These are phyloP conservation scores for Tetragnatha montana DNA, from an alignment of 2,888 invertebrate species.

Conservation along the genomic window DNA sequence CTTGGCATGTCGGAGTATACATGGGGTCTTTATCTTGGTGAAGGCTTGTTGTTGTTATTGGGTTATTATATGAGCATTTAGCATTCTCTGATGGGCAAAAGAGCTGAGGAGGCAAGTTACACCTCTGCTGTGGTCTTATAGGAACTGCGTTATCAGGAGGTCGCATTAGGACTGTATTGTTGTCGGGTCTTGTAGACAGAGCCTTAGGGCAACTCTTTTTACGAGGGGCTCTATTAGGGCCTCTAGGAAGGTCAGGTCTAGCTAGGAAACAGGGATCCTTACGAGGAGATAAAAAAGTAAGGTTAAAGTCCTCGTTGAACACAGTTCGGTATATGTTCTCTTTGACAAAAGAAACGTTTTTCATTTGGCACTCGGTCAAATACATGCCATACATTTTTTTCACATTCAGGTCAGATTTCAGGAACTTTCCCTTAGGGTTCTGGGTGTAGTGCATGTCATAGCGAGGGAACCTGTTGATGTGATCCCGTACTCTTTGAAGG, in stretches of 20 bases:
- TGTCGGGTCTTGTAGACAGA: conserved; percentile 43
- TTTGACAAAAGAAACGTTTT: conserved; percentile 56
- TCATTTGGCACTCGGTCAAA: conserved; percentile 55
- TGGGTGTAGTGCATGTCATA: conserved; percentile 49
- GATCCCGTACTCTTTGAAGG: conserved; percentile 46
- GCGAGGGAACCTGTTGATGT: conserved; percentile 61
- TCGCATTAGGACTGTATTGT: conserved; percentile 23
- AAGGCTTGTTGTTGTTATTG: conserved; percentile 25
- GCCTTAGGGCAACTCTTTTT: conserved; percentile 43
- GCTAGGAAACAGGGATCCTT: conserved; percentile 46
- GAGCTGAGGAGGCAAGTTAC: conserved; percentile 48
- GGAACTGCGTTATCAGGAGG: conserved; percentile 48
- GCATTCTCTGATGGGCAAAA: conserved; percentile 62
- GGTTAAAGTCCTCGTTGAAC: conserved; percentile 62
- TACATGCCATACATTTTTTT: conserved; percentile 68
- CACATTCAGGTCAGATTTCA: conserved; percentile 62
- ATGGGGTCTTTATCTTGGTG: conserved; percentile 65
- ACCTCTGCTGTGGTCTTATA: conserved; percentile 54
- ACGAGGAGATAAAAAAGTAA: conserved; percentile 56
- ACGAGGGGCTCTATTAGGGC: conserved; percentile 21
- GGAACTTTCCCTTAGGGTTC: conserved; percentile 58
- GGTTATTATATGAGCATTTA: conserved; percentile 62
- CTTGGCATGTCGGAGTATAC: conserved; percentile 55
- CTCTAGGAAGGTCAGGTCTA: conserved; percentile 10
- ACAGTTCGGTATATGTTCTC: conserved; percentile 64